Evolutionary conservation across 2,888 invertebrate genomes (phyloP).

Genomic region (Callimorpha dominula): DNA sequence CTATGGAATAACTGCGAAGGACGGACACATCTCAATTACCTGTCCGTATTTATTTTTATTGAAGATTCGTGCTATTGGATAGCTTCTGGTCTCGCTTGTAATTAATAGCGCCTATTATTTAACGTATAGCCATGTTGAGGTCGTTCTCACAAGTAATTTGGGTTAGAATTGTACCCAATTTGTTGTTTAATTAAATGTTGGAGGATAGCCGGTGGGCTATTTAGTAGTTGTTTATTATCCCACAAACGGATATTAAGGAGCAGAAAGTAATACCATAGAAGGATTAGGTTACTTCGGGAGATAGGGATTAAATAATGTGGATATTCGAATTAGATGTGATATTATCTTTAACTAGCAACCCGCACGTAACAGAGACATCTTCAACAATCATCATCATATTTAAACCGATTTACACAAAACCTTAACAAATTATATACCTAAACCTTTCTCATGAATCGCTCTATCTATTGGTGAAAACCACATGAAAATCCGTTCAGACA

Average conservation of each 20-base stretch:
- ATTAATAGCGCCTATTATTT: constrained; percentile 56
- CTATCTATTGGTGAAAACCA: too few relatives aligned
- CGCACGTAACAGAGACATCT: too few relatives aligned
- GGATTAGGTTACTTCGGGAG: not conserved
- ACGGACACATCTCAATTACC: constrained; percentile 3
- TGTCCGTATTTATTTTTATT: constrained; percentile 22
- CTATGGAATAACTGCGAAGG: not conserved
- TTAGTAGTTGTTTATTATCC: constrained; percentile 37
- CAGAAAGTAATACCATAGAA: constrained; percentile 5
- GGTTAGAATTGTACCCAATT: constrained; percentile 50
- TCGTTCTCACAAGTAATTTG: constrained; percentile 50
- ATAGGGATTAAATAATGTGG: not conserved
- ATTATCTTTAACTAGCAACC: too few relatives aligned
- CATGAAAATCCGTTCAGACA: too few relatives aligned
- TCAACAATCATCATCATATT: too few relatives aligned
- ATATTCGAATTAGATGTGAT: too few relatives aligned
- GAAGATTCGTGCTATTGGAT: constrained; percentile 50
- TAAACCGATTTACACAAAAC: too few relatives aligned
- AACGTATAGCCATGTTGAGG: constrained; percentile 46
- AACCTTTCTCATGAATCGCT: too few relatives aligned
- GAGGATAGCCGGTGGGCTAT: constrained; percentile 23
- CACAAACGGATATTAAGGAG: constrained; percentile 17
- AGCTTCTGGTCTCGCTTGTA: constrained; percentile 45
- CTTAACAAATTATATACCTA: too few relatives aligned
- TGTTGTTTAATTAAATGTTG: constrained; percentile 45